Conservation (phyloP, 2,888 invertebrate species). For the Luffia ferchaultella region DNA sequence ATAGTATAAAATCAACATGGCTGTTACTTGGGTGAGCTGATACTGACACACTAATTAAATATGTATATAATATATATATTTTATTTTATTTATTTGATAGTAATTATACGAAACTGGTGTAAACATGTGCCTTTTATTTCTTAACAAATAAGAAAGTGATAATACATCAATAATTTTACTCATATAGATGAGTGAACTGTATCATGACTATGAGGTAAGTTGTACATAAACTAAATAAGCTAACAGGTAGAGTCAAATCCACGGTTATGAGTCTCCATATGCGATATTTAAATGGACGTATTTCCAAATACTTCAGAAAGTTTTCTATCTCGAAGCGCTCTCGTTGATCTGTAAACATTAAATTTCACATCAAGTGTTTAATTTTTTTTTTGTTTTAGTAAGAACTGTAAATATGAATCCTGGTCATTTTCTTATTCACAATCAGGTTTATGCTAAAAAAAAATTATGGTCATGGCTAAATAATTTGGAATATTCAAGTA, state of each 20-base stretch:
- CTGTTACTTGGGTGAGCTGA: not conserved
- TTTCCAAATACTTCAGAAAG: slow-evolving; percentile 10
- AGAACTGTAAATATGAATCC: no score
- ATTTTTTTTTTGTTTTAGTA: no score
- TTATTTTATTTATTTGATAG: not conserved
- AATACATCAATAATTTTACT: not conserved
- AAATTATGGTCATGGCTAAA: no score
- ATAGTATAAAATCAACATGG: not conserved
- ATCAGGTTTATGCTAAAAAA: no score
- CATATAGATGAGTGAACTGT: slow-evolving; percentile 12
- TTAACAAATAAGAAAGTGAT: not conserved
- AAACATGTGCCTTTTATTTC: not conserved
- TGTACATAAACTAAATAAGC: slow-evolving; percentile 11
- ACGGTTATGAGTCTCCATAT: slow-evolving; percentile 10
- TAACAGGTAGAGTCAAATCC: slow-evolving; percentile 9
- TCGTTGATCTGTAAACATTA: slow-evolving; percentile 8
- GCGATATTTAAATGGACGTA: slow-evolving; percentile 7
- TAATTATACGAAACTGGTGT: not conserved
- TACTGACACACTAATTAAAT: not conserved
- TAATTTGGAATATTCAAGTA: no score
- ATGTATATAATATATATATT: not conserved
- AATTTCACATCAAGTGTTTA: no score
- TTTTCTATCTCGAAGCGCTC: slow-evolving; percentile 6
- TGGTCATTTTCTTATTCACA: no score
- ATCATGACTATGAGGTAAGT: slow-evolving; percentile 14